Conservation (phyloP, 2,888 invertebrate genomes). For the Patella pellucida region DNA sequence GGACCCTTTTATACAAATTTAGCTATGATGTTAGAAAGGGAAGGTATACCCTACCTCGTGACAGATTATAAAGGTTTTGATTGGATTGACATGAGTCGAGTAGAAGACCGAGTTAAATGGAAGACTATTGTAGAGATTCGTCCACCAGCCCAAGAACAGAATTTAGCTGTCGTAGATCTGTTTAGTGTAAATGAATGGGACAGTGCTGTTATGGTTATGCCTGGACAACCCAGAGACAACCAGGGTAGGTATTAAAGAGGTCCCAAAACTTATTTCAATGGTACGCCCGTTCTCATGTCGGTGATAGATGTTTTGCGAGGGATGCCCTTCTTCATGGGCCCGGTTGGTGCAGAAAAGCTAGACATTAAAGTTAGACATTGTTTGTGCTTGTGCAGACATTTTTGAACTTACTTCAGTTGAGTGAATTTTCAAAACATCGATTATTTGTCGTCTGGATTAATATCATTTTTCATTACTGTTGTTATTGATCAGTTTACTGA, state of each 20-base stretch:
- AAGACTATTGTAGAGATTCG: conserved; percentile 55
- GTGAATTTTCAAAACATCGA: too few species aligned
- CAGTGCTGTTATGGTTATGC: conserved; percentile 59
- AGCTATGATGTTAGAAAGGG: conserved; percentile 54
- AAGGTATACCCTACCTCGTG: conserved; percentile 56
- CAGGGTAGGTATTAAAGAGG: conserved; percentile 54
- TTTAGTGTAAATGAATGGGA: conserved; percentile 48
- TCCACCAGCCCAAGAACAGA: conserved; percentile 56
- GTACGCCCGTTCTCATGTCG: too few species aligned
- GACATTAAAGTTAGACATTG: too few species aligned
- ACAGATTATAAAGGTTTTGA: conserved; percentile 59
- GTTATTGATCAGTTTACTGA: too few species aligned
- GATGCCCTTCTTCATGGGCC: too few species aligned
- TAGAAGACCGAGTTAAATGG: conserved; percentile 56
- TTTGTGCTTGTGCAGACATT: too few species aligned
- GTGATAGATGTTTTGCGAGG: too few species aligned
- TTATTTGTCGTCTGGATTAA: too few species aligned
- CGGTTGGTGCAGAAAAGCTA: too few species aligned
- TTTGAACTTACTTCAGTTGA: too few species aligned
- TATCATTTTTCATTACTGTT: too few species aligned
- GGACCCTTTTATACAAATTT: conserved; percentile 62
- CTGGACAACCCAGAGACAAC: conserved; percentile 54
- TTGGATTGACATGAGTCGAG: conserved; percentile 58
- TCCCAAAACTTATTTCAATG: too few species aligned
- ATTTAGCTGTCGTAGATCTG: conserved; percentile 58